phyloP scores from a whole-genome alignment of 2,113 vertebrate species.

The Sclerurus mexicanus region DNA sequence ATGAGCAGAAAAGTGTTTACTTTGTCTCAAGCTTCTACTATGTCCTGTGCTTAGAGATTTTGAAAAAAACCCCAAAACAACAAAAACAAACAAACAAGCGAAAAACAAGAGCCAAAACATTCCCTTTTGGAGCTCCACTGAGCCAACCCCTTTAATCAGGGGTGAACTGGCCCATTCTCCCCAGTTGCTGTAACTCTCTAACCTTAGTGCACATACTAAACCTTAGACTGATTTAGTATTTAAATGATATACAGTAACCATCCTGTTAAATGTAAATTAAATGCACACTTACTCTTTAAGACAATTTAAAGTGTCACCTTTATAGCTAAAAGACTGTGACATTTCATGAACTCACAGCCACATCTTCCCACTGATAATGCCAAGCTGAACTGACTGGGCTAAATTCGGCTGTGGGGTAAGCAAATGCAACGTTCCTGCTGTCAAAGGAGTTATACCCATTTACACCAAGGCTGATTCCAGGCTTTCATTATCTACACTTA shows the following conservation, averaged over 20 bases:
- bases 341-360: slow-evolving; percentile 56
- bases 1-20: neutral
- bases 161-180: neutral
- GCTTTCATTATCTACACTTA: slow-evolving; percentile 57
- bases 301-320: slow-evolving; percentile 66
- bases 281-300: slow-evolving; percentile 45
- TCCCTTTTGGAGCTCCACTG: neutral
- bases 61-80: neutral
- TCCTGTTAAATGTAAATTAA: slow-evolving; percentile 62
- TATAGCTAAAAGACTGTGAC: slow-evolving; percentile 59
- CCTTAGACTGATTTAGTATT: slow-evolving; percentile 49
- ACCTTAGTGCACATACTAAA: neutral
- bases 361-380: slow-evolving; percentile 41
- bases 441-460: neutral
- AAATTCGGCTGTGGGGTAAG: slow-evolving; percentile 29
- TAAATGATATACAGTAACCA: slow-evolving; percentile 60
- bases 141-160: neutral
- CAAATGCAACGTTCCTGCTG: neutral
- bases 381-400: slow-evolving; percentile 42
- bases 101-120: neutral
- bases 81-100: neutral
- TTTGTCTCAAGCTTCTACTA: neutral
- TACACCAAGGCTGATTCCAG: slow-evolving; percentile 14
- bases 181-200: neutral
- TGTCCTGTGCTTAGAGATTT: neutral